Base-by-base conservation (phyloP, 2,113 vertebrate genomes). In the Laterallus jamaicensis region DNA sequence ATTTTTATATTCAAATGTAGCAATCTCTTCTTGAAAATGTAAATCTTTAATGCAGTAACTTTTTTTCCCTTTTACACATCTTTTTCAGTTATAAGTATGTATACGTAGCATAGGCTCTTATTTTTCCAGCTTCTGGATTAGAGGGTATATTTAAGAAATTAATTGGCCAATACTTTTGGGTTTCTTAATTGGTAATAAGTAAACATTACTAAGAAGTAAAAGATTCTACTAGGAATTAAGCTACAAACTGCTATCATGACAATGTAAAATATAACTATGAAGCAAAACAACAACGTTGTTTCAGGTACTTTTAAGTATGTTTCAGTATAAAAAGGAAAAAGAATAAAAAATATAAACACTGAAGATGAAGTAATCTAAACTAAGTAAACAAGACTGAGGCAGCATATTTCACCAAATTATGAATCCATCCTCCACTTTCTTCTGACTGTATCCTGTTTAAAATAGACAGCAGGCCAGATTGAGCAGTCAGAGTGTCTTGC, bases 91-190 rank as follows among this genome's bases (percentile, higher is more conserved):
- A 28, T 54, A 54, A 26, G 52, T 26, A 26, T 54, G 12, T 28
- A 54, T 54, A 28, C 3, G 40, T 22, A 78, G 2, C 7, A 8
- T 4, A 70, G 5, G 6, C 1, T 73, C 11, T 22, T 7, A 35
- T 77, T 32, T 60, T 40, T 11, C 12, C 5, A 9, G 18, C 3
- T 60, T 69, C 35, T 74, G 18, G 13, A 60, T 44, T 16, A 35
- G 6, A 55, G 1, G 25, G 6, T 1, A 29, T 56, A 78, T 35
- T 44, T 79, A 5, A 42, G 22, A 63, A 29, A 21, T 66, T 82
- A 49, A 73, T 12, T 62, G 28, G 24, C 4, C 7, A 50, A 6
- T 3, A 37, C 3, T 67, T 82, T 19, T 1, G 4, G 12, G 0
- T 1, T 49, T 28, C 50, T 56, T 55, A 22, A 31, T 64, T 63